Evolutionary conservation across 2,888 invertebrate species (phyloP).

Genomic region (Trissolcus japonicus): DNA sequence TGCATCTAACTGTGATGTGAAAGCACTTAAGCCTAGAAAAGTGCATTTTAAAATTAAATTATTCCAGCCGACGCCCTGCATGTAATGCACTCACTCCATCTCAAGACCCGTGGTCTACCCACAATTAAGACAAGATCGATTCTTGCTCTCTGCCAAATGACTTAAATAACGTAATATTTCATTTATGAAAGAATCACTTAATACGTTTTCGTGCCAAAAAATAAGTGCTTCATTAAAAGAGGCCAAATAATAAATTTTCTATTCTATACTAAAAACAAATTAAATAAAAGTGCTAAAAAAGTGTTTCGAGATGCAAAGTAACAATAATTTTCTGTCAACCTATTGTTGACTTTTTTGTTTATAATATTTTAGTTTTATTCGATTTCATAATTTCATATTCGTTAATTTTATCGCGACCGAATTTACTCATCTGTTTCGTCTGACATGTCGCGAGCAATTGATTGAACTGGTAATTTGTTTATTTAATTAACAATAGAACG

Average conservation of each 20-base stretch:
- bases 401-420: too few species aligned
- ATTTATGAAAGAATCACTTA: slow-evolving; percentile 24
- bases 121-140: slow-evolving; percentile 52
- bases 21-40: slow-evolving; percentile 43
- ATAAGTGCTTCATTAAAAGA: slow-evolving; percentile 10
- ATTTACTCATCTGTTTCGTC: too few species aligned
- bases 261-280: neutral
- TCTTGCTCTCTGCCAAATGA: slow-evolving; percentile 39
- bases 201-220: neutral
- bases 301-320: too few species aligned
- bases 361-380: too few species aligned
- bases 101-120: slow-evolving; percentile 50
- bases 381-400: neutral
- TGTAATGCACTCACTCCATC: slow-evolving; percentile 36
- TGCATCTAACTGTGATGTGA: slow-evolving; percentile 28
- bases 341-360: too few species aligned
- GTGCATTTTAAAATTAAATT: slow-evolving; percentile 44
- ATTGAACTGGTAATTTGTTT: too few species aligned
- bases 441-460: too few species aligned
- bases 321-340: too few species aligned
- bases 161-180: slow-evolving; percentile 42
- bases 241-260: too few species aligned
- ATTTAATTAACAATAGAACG: too few species aligned
- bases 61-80: slow-evolving; percentile 23
- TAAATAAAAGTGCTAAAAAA: too few species aligned